Evolutionary conservation across 2,113 vertebrate genomes (phyloP).

Genomic region (Chlamydotis undulata): DNA sequence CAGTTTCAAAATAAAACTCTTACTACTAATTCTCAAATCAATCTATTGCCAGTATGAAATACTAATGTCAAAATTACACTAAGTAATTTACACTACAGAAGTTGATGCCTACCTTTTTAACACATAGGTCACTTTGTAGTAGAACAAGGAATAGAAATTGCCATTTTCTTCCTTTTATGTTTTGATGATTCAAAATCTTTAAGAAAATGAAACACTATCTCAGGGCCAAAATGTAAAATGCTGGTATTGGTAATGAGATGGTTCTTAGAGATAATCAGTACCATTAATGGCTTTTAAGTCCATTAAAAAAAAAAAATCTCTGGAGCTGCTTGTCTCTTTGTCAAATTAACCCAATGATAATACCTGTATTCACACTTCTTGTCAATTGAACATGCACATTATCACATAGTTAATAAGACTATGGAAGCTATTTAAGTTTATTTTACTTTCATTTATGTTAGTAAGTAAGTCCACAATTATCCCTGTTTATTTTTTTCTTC

Average conservation of each 20-base stretch:
- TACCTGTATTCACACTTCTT: background rate
- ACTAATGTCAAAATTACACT: background rate
- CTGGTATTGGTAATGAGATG: background rate
- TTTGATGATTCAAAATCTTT: background rate
- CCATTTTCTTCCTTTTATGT: background rate
- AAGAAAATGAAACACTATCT: background rate
- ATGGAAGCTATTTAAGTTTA: background rate
- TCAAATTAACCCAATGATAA: background rate
- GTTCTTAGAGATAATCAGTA: background rate
- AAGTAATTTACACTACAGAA: background rate
- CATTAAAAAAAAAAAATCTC: background rate
- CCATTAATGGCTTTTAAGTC: background rate
- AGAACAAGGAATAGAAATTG: rapidly evolving
- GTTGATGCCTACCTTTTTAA: background rate
- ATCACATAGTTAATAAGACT: too few relatives aligned
- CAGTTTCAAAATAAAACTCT: background rate
- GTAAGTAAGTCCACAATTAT: background rate
- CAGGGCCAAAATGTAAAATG: background rate
- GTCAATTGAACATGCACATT: background rate
- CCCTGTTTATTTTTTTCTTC: background rate
- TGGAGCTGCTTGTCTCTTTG: background rate
- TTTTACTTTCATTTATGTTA: background rate
- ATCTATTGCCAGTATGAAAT: background rate
- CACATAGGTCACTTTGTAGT: background rate
- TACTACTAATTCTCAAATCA: background rate